Base-by-base conservation (phyloP, 2,888 invertebrate genomes). In the Strigamia crassipes region DNA sequence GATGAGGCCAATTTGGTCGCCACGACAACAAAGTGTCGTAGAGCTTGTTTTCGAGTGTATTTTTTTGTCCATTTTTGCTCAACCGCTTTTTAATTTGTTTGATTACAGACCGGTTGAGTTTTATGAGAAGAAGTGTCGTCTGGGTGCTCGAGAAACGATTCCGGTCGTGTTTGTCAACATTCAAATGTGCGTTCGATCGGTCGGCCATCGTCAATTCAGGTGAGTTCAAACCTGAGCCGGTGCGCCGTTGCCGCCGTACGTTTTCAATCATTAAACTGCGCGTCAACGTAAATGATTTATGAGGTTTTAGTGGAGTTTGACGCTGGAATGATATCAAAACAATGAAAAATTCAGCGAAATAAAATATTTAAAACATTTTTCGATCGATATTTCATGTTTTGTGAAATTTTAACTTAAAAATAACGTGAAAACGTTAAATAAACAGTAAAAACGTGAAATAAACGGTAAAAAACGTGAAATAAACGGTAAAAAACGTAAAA, bases 161-260 rank as follows among this genome's bases (percentile, higher is more conserved):
- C 5, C 12, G 12, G 1, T 1, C 23, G 12, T 66, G 9, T 66
- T 23, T 21, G 61, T 23, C 61, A 12, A 18, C 21, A 21, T 12
- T 23, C 61, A 66, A 66, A 66, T 66, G 61, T 66, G 21, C 61
- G 18, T 66, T 66, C 23, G 61, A 12, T 66, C 61, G 61, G 18
- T 21, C 61, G 61, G 61, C 6, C 61, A 23, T 18, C 61, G 61
- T 66, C 21, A 12, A 6, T 66, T 66, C 61, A 21, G 61, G 61
- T 66, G 23, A 66, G 61, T 66, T 66, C 1, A 1, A 66, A 66
- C 27, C 27, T 3, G 27, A 27, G 1, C 27, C 27, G n/a, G n/a
- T n/a, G n/a, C n/a, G n/a, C n/a, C n/a, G n/a, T n/a, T n/a, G n/a
- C n/a, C 27, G 38, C 10, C 38, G 38, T 6, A 5, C 38, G 38